Evolutionary conservation across 2,888 invertebrate species (phyloP), one percentile per base, ranked within the genome.

Genomic region (Teinopalpus imperialis): DNA sequence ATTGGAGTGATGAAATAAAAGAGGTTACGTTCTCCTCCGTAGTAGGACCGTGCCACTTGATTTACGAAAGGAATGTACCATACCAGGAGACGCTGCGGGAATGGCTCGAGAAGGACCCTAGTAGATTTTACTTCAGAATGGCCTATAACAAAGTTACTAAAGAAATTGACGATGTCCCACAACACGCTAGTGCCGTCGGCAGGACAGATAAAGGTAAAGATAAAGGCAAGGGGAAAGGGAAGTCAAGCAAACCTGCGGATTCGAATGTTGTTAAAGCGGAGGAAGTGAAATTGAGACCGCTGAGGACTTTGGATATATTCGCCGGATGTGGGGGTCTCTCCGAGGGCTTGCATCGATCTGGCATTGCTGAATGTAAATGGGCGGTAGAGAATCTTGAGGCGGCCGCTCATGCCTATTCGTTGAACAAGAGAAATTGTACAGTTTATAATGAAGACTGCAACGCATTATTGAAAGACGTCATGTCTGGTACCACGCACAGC

Each of bases 371-470:
- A 39, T 92, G 93, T 31, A 78, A 90, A 52, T 97, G 96, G 96
- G 96, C 96, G 1, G 92, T 97, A 29, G 97, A 97, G 71, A 93
- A 93, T 57, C 90, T 94, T 52, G 91, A 92, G 50, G 89, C 93
- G 0, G 95, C 96, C 0, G 95, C 96, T 0, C 91, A 93, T 65
- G 95, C 96, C 0, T 96, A 93, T 72, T 87, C 92, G 3, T 80
- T 94, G 1, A 97, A 96, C 71, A 94, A 95, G 70, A 92, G 93
- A 0, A 81, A 90, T 27, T 91, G 93, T 52, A 91, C 90, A 0
- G 95, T 97, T 0, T 96, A 94, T 68, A 91, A 92, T n/a, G 94
- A 95, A 49, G 96, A 96, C 69, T 96, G 95, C 65, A 97, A 96
- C 66, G 78, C 88, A 1, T 73, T 96, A 35, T 82, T 97, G 23